These are phyloP conservation scores for Heterotis niloticus DNA, from an alignment of 2,113 vertebrate genomes.

Conservation along the genomic window DNA sequence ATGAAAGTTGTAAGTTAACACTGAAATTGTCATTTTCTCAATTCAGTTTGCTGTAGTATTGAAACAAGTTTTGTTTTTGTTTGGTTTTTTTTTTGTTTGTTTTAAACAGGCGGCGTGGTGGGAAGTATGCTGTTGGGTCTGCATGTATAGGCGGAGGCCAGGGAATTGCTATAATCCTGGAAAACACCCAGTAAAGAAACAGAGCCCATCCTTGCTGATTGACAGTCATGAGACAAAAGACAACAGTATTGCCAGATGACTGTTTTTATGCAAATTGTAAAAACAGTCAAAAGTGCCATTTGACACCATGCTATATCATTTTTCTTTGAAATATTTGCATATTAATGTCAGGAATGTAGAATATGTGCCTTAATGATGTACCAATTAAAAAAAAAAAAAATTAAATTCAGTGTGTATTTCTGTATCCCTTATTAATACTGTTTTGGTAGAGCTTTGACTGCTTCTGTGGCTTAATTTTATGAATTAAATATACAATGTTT, in stretches of 20 bases:
- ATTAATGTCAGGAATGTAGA: neutral
- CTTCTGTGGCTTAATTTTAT: neutral
- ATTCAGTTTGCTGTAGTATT: no score
- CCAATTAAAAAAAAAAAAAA: neutral
- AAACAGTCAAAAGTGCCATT: neutral
- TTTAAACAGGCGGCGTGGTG: slow-evolving; percentile 74
- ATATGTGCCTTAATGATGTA: neutral
- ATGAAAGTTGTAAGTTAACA: no score
- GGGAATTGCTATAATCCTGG: slow-evolving; percentile 84
- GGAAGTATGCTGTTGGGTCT: slow-evolving; percentile 84
- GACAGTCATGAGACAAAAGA: neutral
- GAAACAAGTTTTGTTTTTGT: no score
- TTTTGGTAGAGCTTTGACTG: no score
- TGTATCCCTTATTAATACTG: neutral
- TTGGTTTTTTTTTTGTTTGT: no score
- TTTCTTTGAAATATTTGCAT: neutral
- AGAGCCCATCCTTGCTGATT: neutral
- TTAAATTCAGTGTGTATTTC: neutral
- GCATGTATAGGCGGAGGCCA: slow-evolving; percentile 96
- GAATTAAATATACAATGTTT: neutral
- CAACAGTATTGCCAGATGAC: neutral
- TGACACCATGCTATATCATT: neutral
- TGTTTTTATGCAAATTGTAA: neutral
- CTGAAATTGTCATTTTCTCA: no score
- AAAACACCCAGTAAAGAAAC: slow-evolving; percentile 67